Conservation (phyloP, 2,888 invertebrate species). For the Diloba caeruleocephala region DNA sequence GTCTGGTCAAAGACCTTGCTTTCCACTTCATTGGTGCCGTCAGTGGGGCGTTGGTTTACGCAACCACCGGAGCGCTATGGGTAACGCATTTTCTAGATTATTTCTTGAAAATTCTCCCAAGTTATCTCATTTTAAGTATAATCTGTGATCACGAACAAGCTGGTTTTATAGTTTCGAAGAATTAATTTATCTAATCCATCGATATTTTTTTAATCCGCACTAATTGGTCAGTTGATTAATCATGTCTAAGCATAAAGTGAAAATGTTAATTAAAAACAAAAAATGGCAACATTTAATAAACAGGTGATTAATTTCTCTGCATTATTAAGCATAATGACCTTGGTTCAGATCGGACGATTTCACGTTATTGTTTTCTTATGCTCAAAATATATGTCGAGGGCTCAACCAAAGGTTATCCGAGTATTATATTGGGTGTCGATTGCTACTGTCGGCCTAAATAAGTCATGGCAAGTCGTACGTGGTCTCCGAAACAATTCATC, state of each 20-base stretch:
- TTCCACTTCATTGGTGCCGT: conserved; percentile 85
- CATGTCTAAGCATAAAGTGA: conserved; percentile 50
- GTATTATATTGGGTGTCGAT: conserved; percentile 66
- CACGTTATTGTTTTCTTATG: conserved; percentile 86
- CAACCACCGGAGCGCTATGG: conserved; percentile 72
- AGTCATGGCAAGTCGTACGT: conserved; percentile 30
- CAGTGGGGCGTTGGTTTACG: conserved; percentile 82
- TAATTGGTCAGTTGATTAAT: conserved; percentile 30
- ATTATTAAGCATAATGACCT: conserved; percentile 76
- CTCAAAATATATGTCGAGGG: conserved; percentile 88
- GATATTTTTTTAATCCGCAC: conserved; percentile 28
- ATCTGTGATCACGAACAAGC: conserved; percentile 11
- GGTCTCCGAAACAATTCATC: conserved; percentile 18
- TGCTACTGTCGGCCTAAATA: conserved; percentile 39
- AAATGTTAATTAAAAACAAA: conserved; percentile 56
- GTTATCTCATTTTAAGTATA: conserved; percentile 54
- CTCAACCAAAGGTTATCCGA: conserved; percentile 80
- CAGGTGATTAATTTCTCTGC: conserved; percentile 74
- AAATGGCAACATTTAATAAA: conserved; percentile 69
- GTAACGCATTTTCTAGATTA: conserved; percentile 77
- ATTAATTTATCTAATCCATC: conserved; percentile 17
- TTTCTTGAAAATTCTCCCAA: conserved; percentile 57
- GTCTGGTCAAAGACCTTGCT: conserved; percentile 85
- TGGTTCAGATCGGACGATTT: conserved; percentile 83
- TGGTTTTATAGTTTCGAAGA: background rate